These are phyloP conservation scores for Bombus cullumanus DNA, from an alignment of 1,140 invertebrate genomes.

Conservation along the genomic window DNA sequence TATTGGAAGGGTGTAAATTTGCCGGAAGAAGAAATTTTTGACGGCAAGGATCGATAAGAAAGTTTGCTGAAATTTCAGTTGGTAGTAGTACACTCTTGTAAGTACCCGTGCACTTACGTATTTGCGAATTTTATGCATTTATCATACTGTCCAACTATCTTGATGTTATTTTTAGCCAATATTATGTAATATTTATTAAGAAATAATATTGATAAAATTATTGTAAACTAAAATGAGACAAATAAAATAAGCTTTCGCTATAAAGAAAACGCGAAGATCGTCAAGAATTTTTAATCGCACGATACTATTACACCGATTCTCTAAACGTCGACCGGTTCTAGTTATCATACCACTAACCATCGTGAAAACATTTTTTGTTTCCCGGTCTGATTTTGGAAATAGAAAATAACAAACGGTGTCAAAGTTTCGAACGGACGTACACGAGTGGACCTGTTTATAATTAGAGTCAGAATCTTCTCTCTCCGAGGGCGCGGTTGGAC, in stretches of 20 bases:
- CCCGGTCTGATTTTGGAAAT: background rate
- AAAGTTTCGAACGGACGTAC: background rate
- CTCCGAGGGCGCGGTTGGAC: background rate
- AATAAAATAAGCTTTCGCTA: background rate
- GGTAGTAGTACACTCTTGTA: background rate
- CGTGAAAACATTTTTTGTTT: background rate
- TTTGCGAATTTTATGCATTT: too few species aligned
- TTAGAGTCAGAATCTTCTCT: background rate
- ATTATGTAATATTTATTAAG: too few species aligned
- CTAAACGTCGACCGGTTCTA: too few species aligned
- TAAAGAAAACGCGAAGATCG: background rate
- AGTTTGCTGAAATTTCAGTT: background rate
- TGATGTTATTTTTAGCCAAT: too few species aligned
- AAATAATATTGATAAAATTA: too few species aligned
- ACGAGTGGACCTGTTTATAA: background rate
- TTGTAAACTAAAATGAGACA: too few species aligned
- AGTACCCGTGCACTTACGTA: too few species aligned
- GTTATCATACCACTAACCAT: too few species aligned
- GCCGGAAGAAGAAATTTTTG: background rate
- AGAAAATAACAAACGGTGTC: background rate
- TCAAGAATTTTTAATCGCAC: background rate
- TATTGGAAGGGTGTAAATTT: constrained; percentile 15
- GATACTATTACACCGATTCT: too few species aligned
- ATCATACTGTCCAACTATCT: too few species aligned
- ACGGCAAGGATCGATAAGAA: background rate